Conservation (phyloP, 2,797 vertebrate genomes). For the Glossophaga mutica region DNA sequence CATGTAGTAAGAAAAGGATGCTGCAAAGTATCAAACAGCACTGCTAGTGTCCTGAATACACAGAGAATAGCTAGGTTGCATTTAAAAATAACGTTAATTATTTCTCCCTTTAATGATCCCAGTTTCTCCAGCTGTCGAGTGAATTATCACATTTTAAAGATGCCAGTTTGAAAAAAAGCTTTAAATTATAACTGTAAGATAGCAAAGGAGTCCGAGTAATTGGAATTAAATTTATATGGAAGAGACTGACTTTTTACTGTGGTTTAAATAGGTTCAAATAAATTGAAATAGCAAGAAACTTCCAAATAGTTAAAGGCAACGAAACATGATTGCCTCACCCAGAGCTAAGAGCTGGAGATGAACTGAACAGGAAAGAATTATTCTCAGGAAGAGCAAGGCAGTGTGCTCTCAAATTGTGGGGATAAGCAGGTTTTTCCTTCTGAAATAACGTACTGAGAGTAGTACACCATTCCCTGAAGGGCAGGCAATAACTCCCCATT, state of each 20-base stretch:
- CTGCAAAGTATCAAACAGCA: not conserved
- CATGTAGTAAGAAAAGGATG: not conserved
- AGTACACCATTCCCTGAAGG: constrained; percentile 23
- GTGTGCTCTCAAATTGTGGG: constrained; percentile 2
- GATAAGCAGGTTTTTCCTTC: not conserved
- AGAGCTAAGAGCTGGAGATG: not conserved
- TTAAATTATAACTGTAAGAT: constrained; percentile 76
- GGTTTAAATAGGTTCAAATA: constrained; percentile 80
- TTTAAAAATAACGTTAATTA: constrained; percentile 77
- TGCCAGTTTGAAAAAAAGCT: constrained; percentile 69
- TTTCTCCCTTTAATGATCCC: constrained; percentile 76
- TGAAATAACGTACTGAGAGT: constrained; percentile 43
- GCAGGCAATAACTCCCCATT: constrained; percentile 17
- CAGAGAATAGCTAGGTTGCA: constrained; percentile 62
- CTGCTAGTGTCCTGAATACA: constrained; percentile 29
- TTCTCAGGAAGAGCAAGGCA: constrained; percentile 22
- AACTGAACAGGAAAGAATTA: constrained; percentile 42
- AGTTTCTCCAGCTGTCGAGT: constrained; percentile 76
- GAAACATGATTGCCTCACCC: not conserved
- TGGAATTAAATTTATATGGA: constrained; percentile 80
- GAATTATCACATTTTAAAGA: constrained; percentile 80
- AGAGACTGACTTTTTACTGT: constrained; percentile 74
- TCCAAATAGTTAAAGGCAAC: constrained; percentile 69
- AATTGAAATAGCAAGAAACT: constrained; percentile 77
- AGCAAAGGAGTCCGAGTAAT: constrained; percentile 77